phyloP scores from a whole-genome alignment of 2,888 invertebrate genomes.

The Congeria kusceri region DNA sequence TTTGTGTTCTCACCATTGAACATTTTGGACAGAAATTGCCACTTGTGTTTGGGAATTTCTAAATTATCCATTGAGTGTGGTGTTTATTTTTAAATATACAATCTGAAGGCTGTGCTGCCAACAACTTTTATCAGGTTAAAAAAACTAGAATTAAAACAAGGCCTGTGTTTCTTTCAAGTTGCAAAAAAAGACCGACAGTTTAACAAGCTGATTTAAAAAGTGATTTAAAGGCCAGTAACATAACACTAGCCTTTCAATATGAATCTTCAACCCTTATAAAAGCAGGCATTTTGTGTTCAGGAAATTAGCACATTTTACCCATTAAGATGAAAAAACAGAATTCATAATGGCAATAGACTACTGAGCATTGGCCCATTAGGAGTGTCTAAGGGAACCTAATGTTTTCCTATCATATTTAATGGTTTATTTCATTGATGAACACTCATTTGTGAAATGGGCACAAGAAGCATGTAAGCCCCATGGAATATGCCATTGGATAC shows the following conservation, averaged over 20 bases:
- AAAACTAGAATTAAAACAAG: too few relatives aligned
- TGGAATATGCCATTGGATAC: too few relatives aligned
- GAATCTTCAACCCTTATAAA: constrained; percentile 23
- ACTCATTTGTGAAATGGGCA: background rate
- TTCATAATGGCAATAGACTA: constrained; percentile 43
- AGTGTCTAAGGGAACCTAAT: constrained; percentile 55
- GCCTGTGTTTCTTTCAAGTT: too few relatives aligned
- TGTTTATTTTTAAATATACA: too few relatives aligned
- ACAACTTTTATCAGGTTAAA: too few relatives aligned
- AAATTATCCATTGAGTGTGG: too few relatives aligned
- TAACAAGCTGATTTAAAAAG: constrained; percentile 25
- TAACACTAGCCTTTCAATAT: constrained; percentile 20
- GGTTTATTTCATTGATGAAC: constrained; percentile 46
- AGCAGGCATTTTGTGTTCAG: constrained; percentile 21
- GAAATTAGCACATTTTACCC: constrained; percentile 61
- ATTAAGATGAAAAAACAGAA: constrained; percentile 48
- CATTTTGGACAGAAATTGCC: too few relatives aligned
- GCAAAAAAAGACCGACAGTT: background rate
- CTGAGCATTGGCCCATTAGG: constrained; percentile 40
- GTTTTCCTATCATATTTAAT: constrained; percentile 59
- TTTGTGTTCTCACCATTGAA: too few relatives aligned
- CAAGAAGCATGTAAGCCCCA: too few relatives aligned
- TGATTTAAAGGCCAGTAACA: constrained; percentile 37
- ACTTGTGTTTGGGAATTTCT: too few relatives aligned
- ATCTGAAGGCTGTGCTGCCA: too few relatives aligned